These are phyloP conservation scores for Paramuricea clavata DNA, from an alignment of 92 coral and sea anemone genomes.

Conservation along the genomic window DNA sequence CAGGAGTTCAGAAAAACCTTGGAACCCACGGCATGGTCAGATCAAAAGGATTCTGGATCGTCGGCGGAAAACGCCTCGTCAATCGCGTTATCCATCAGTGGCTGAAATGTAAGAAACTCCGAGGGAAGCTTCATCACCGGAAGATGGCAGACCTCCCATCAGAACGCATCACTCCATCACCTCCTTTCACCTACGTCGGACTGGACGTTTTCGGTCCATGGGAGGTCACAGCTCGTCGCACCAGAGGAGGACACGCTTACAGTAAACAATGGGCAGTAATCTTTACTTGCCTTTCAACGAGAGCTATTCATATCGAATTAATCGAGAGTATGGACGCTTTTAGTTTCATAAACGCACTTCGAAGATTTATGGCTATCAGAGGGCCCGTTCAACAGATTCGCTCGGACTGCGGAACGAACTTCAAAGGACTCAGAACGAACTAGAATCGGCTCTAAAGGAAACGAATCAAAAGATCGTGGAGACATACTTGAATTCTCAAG, in stretches of 20 bases:
- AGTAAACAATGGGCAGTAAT: conserved; percentile 70
- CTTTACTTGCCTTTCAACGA: conserved; percentile 52
- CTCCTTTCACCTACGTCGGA: conserved; percentile 59
- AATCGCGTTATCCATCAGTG: conserved; percentile 55
- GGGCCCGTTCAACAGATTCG: conserved; percentile 63
- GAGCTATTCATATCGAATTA: conserved; percentile 60
- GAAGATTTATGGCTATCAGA: conserved; percentile 47
- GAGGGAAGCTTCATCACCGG: conserved; percentile 51
- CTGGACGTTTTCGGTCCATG: conserved; percentile 61
- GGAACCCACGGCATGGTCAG: conserved; percentile 49
- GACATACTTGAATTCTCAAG: conserved; percentile 36
- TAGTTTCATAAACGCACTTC: conserved; percentile 63
- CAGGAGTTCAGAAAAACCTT: background rate
- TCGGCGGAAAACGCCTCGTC: conserved; percentile 61
- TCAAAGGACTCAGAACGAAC: conserved; percentile 57
- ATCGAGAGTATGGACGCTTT: conserved; percentile 62
- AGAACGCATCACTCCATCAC: conserved; percentile 55
- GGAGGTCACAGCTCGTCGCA: conserved; percentile 52
- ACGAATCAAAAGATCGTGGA: conserved; percentile 10
- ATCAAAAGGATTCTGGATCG: conserved; percentile 57
- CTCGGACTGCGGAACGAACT: conserved; percentile 58
- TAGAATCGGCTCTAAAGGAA: conserved; percentile 16
- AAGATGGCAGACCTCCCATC: conserved; percentile 65
- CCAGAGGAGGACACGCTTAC: conserved; percentile 52
- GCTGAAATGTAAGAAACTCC: conserved; percentile 50